Evolutionary conservation across 2,797 vertebrate species (phyloP).

Genomic region (Garrulus glandarius): DNA sequence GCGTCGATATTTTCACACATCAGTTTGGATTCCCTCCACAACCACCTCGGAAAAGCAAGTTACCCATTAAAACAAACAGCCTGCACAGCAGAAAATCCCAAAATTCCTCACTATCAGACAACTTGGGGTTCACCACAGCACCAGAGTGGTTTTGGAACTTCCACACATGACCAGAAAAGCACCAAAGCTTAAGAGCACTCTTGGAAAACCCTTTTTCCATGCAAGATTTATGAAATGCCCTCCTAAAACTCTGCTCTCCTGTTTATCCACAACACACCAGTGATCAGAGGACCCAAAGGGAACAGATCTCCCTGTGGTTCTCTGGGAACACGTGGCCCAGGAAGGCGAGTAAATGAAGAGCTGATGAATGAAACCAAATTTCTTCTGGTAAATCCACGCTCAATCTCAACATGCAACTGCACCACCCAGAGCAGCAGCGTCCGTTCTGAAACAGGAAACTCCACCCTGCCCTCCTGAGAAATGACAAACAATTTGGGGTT

Average conservation of each 20-base stretch:
- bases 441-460: conserved; percentile 68
- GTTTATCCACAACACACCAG: background rate
- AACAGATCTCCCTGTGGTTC: background rate
- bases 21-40: background rate
- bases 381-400: conserved; percentile 15
- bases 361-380: conserved; percentile 39
- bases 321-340: background rate
- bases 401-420: conserved; percentile 45
- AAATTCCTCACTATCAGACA: background rate
- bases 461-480: conserved; percentile 63
- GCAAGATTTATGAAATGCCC: background rate
- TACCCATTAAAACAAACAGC: background rate
- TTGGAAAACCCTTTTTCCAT: background rate
- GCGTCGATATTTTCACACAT: rapidly evolving
- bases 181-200: background rate
- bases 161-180: background rate
- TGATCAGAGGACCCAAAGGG: background rate
- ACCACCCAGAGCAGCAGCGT: conserved; percentile 50
- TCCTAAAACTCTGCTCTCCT: background rate
- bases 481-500: conserved; percentile 62
- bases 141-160: background rate
- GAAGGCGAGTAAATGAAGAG: background rate
- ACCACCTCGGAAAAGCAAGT: background rate
- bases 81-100: background rate
- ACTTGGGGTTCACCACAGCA: background rate